A percentile compares a stretch with the other conserved stretches of the same genome.
Conservation (phyloP, 1,140 invertebrate genomes). For the Papilio helenus region DNA sequence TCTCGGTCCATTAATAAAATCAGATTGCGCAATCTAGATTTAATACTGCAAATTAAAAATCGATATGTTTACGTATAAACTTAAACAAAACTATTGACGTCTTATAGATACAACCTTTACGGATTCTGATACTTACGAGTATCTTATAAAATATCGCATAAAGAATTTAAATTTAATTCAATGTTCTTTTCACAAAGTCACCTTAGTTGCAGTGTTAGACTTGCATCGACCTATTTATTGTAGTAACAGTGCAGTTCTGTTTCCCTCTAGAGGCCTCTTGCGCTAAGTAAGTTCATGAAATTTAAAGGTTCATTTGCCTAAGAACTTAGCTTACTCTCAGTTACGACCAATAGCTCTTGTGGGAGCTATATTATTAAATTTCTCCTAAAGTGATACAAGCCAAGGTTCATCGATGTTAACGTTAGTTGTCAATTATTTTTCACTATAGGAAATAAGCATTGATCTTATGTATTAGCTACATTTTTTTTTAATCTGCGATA, state of each 20-base stretch:
- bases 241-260: not conserved
- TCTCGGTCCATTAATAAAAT: slow-evolving; percentile 70
- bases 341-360: not conserved
- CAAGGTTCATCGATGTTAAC: not conserved
- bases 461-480: not conserved
- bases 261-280: not conserved
- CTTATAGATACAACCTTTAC: not conserved
- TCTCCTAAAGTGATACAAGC: not conserved
- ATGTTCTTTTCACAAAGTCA: not conserved
- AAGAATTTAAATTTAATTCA: not conserved
- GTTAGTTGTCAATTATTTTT: not conserved
- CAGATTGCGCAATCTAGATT: slow-evolving; percentile 69
- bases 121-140: not conserved
- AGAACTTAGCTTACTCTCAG: not conserved
- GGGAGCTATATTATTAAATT: not conserved
- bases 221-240: not conserved
- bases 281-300: not conserved
- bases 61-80: slow-evolving; percentile 50
- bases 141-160: not conserved
- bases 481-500: not conserved
- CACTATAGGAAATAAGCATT: not conserved
- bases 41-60: slow-evolving; percentile 71
- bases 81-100: slow-evolving; percentile 10
- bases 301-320: not conserved
- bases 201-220: not conserved